phyloP scores from a whole-genome alignment of 2,797 vertebrate genomes.

The Gymnoscopelus microlampas region DNA sequence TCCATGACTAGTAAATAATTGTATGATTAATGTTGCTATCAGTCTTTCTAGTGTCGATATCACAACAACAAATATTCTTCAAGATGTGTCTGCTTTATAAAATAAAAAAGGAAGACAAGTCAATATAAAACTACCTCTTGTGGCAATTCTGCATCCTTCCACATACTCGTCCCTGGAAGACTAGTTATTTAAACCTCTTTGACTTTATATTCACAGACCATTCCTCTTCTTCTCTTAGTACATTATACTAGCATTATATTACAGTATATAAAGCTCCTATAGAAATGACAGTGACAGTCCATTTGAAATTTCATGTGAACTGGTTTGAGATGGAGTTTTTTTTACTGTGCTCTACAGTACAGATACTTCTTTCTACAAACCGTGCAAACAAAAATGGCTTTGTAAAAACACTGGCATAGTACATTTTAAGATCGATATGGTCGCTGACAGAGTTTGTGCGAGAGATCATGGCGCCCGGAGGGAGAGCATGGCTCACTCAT shows the following conservation, averaged over 20 bases:
- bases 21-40: neutral
- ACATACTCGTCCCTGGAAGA: neutral
- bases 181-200: neutral
- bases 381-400: conserved; percentile 3
- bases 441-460: conserved; percentile 5
- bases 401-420: conserved; percentile 9
- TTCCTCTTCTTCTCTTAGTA: neutral
- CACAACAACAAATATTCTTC: no score
- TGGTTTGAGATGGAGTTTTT: conserved; percentile 10
- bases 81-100: neutral
- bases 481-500: neutral
- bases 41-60: neutral
- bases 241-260: no score
- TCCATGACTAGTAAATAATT: conserved; percentile 22
- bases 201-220: neutral
- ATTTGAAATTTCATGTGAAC: conserved; percentile 6
- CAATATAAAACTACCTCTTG: neutral
- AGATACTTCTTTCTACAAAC: conserved; percentile 31
- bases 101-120: neutral
- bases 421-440: neutral
- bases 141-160: neutral
- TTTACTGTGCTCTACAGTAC: neutral
- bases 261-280: neutral
- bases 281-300: neutral
- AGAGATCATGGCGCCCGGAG: neutral